phyloP scores from a whole-genome alignment of 2,797 vertebrate species.

The Smutsia gigantea region DNA sequence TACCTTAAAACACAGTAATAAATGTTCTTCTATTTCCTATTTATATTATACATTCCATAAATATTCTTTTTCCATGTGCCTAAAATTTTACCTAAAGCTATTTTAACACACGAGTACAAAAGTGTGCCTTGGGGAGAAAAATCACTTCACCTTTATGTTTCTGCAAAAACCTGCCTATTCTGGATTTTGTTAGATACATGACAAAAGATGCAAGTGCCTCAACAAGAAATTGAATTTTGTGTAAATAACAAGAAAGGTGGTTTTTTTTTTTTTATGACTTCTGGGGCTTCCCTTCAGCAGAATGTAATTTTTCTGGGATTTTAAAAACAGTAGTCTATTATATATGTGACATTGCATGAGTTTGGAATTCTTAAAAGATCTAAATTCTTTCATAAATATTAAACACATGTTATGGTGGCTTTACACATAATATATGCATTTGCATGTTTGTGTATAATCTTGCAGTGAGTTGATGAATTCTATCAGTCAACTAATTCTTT shows the following conservation, averaged over 20 bases:
- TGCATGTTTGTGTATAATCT: neutral
- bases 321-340: constrained; percentile 22
- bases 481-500: constrained; percentile 38
- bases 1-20: constrained; percentile 22
- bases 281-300: constrained; percentile 31
- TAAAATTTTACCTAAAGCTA: constrained; percentile 56
- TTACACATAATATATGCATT: neutral
- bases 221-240: constrained; percentile 60
- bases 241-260: constrained; percentile 6
- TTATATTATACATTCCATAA: neutral
- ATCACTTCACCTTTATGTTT: constrained; percentile 18
- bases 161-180: neutral
- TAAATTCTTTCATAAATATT: constrained; percentile 54
- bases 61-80: neutral
- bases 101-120: constrained; percentile 38
- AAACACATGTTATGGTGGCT: constrained; percentile 24
- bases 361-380: constrained; percentile 40
- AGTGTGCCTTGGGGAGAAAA: constrained; percentile 25
- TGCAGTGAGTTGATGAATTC: constrained; percentile 1
- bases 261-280: neutral
- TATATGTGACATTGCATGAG: neutral
- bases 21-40: neutral
- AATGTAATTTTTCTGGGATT: constrained; percentile 39
- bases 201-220: constrained; percentile 35
- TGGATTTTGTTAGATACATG: constrained; percentile 49